These are phyloP conservation scores for Eubasilissa splendida DNA, from an alignment of 2,888 invertebrate genomes.

Conservation along the genomic window DNA sequence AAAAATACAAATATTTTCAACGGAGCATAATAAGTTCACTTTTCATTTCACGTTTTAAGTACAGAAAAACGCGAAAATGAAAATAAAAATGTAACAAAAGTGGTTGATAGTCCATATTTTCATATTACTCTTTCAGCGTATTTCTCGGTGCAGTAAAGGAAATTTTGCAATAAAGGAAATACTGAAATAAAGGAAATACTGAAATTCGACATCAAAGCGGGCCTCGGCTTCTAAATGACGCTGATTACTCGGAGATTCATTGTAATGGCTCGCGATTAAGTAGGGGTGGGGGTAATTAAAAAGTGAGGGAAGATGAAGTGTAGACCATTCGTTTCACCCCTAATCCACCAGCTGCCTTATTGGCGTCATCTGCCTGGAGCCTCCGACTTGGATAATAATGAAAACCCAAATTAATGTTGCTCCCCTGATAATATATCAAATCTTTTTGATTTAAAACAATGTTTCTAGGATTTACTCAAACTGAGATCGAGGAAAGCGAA, in stretches of 20 bases:
- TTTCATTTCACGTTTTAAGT: too few relatives aligned
- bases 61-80: neutral
- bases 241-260: constrained; percentile 48
- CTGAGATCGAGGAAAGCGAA: neutral
- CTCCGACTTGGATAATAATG: constrained; percentile 26
- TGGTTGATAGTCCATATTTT: constrained; percentile 6
- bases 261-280: constrained; percentile 47
- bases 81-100: neutral
- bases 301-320: constrained; percentile 51
- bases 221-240: constrained; percentile 29
- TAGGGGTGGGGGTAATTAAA: constrained; percentile 54
- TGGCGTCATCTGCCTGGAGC: constrained; percentile 35
- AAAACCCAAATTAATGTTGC: constrained; percentile 36
- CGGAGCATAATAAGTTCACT: too few relatives aligned
- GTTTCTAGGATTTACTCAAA: constrained; percentile 31
- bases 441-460: constrained; percentile 32
- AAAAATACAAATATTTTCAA: too few relatives aligned
- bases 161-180: neutral
- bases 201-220: constrained; percentile 32
- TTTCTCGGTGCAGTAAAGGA: constrained; percentile 7
- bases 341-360: constrained; percentile 37
- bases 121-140: neutral
- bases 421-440: constrained; percentile 34
- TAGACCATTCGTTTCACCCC: constrained; percentile 47
- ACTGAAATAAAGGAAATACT: constrained; percentile 11